Conservation (phyloP, 2,797 vertebrate species). For the Harpagifer antarcticus region DNA sequence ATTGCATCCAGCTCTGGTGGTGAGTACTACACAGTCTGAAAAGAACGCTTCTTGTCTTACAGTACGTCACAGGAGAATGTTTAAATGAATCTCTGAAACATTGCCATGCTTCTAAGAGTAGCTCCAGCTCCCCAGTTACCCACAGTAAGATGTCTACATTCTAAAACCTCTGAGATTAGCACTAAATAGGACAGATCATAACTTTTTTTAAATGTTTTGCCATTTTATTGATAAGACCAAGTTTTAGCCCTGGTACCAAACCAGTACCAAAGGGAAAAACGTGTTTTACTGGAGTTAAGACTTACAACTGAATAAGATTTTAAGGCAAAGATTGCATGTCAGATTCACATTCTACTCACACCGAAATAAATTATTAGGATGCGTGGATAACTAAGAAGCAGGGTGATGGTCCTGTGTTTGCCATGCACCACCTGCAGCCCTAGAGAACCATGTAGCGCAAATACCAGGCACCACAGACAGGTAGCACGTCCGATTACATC, state of each 20-base stretch:
- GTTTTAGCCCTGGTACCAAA: background rate
- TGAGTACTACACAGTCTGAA: background rate
- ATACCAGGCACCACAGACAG: background rate
- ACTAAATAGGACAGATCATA: background rate
- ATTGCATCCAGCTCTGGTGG: background rate
- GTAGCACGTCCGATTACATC: constrained; percentile 7
- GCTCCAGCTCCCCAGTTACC: background rate
- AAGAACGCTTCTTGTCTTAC: background rate
- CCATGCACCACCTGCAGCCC: constrained; percentile 4
- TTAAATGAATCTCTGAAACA: background rate
- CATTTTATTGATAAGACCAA: background rate
- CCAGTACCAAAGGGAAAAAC: background rate
- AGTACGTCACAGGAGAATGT: background rate
- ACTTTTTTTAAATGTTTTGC: background rate
- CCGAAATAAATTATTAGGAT: background rate
- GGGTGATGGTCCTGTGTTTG: constrained; percentile 17
- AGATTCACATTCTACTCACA: background rate
- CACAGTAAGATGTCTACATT: background rate
- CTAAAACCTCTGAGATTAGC: background rate
- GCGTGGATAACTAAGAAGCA: background rate
- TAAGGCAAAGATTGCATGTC: background rate
- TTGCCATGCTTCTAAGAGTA: background rate
- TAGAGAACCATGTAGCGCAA: background rate
- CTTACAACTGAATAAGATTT: background rate
- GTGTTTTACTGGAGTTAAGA: too few species aligned